phyloP scores from a whole-genome alignment of 2,888 invertebrate species.

The Campoletis raptor region DNA sequence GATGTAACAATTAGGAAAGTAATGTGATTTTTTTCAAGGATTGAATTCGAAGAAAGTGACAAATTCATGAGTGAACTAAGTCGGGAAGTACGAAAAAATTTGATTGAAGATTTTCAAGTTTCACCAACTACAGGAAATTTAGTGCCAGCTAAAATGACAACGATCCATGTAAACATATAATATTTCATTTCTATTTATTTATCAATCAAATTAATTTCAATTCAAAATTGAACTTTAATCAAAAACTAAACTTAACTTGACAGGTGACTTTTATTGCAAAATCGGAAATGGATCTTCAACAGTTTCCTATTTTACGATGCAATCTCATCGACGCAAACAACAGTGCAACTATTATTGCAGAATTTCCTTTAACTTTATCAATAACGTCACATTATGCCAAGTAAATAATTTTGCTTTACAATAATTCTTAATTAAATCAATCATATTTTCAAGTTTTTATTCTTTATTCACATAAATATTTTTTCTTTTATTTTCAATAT shows the following conservation, averaged over 20 bases:
- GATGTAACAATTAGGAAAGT: background rate
- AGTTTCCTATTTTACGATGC: conserved; percentile 75
- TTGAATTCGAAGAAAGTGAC: conserved; percentile 70
- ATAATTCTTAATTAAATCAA: background rate
- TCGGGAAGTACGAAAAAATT: conserved; percentile 58
- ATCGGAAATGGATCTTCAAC: conserved; percentile 73
- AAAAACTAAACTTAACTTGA: background rate
- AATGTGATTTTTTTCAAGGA: conserved; percentile 58
- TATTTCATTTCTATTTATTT: background rate
- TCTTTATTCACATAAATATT: background rate
- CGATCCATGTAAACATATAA: conserved; percentile 70
- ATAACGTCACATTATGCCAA: conserved; percentile 73
- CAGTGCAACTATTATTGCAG: conserved; percentile 72
- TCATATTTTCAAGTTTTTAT: background rate
- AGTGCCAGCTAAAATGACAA: conserved; percentile 69
- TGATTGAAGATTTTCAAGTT: conserved; percentile 74
- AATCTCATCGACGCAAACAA: conserved; percentile 75
- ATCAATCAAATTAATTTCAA: background rate
- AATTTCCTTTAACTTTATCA: conserved; percentile 78
- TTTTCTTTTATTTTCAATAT: no score
- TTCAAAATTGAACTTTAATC: background rate
- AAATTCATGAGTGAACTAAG: conserved; percentile 58
- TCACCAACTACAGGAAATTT: conserved; percentile 75
- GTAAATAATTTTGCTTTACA: conserved; percentile 76
- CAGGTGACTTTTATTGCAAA: conserved; percentile 74